Conservation (phyloP, 2,888 invertebrate species). For the Pristionchus entomophagus region DNA sequence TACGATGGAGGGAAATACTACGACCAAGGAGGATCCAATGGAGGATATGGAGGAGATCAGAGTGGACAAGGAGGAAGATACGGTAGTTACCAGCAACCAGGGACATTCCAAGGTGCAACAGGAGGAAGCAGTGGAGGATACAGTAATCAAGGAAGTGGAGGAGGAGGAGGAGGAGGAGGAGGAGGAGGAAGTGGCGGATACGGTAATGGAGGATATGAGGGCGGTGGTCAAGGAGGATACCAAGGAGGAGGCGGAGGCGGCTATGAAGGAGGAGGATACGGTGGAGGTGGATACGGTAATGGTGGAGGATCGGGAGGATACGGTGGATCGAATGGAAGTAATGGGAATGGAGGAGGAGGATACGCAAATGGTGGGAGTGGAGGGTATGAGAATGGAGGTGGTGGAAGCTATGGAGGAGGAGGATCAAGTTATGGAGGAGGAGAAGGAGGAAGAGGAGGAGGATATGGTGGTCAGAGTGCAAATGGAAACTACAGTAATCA, state of each 20-base stretch:
- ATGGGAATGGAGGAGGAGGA: conserved; percentile 19
- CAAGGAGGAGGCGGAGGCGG: not conserved
- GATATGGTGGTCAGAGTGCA: not conserved
- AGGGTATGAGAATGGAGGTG: not conserved
- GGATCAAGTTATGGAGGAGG: not conserved
- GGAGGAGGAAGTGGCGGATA: too few relatives aligned
- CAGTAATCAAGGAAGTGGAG: conserved; percentile 26
- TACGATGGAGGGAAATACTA: not conserved
- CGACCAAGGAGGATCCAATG: conserved; percentile 21
- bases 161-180: conserved; percentile 23
- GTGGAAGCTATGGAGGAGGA: not conserved
- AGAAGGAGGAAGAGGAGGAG: conserved; percentile 2
- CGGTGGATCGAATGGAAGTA: not conserved
- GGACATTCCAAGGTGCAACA: conserved; percentile 1
- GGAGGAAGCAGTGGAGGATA: not conserved
- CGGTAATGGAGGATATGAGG: not conserved
- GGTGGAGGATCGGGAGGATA: conserved; percentile 12
- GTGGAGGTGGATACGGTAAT: not conserved
- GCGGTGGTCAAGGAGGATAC: not conserved
- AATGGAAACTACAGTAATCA: conserved; percentile 11
- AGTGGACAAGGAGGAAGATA: conserved; percentile 45
- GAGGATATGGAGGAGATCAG: conserved; percentile 37
- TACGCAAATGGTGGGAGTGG: conserved; percentile 12
- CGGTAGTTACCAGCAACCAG: conserved; percentile 38
- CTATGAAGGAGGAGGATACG: conserved; percentile 1